Percentiles rank a stretch among this genome's conserved stretches.
Conservation (phyloP, 2,113 vertebrate genomes). For the Dascyllus trimaculatus region DNA sequence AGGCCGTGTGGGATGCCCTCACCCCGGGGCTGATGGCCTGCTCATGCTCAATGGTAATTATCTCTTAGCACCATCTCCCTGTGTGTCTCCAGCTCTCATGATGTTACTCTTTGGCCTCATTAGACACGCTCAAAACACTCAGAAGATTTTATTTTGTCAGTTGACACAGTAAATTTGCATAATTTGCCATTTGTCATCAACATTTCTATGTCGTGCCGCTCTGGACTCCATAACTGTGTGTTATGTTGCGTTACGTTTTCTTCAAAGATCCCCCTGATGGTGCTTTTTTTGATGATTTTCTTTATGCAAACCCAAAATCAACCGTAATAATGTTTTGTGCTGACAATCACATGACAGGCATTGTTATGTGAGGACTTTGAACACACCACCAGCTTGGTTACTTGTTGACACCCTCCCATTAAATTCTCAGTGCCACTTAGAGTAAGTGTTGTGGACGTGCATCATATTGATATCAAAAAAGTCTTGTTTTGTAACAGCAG, state of each 20-base stretch:
- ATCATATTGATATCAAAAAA: slow-evolving; percentile 10
- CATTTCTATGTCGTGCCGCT: too few species aligned
- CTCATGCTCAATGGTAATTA: slow-evolving; percentile 99
- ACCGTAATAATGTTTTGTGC: not conserved
- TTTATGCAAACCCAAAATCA: not conserved
- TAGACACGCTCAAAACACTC: slow-evolving; percentile 4
- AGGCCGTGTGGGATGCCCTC: slow-evolving; percentile 96
- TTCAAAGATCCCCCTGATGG: not conserved
- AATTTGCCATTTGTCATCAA: not conserved
- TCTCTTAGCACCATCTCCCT: slow-evolving; percentile 50
- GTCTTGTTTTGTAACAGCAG: slow-evolving; percentile 34
- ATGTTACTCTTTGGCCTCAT: slow-evolving; percentile 26
- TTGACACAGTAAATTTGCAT: not conserved
- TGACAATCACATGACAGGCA: slow-evolving; percentile 23
- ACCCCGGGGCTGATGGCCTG: slow-evolving; percentile 96
- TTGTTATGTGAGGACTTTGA: slow-evolving; percentile 16
- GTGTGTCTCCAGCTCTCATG: slow-evolving; percentile 42
- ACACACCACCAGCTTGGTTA: not conserved
- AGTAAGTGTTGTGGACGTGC: slow-evolving; percentile 4
- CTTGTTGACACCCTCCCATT: slow-evolving; percentile 10
- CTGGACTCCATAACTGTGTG: too few species aligned
- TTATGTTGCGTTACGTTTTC: too few species aligned
- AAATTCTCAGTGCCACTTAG: slow-evolving; percentile 7
- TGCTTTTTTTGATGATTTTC: too few species aligned
- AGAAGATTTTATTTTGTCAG: not conserved